phyloP scores from a whole-genome alignment of 2,797 vertebrate genomes.

The Malurus leucopterus region DNA sequence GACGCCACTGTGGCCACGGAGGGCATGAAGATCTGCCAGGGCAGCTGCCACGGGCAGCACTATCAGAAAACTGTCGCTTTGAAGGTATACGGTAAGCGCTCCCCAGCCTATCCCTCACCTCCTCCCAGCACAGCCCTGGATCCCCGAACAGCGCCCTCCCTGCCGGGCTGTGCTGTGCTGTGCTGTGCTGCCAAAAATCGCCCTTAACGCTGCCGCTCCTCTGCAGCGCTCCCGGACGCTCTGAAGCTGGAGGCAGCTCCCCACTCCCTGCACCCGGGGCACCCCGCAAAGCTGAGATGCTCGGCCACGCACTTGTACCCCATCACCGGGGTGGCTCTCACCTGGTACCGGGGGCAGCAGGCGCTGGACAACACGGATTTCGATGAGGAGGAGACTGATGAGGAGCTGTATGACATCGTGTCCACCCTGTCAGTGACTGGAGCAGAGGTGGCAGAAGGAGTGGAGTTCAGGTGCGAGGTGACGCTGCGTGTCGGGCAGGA shows the following conservation, averaged over 20 bases:
- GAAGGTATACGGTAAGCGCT: slow-evolving; percentile 62
- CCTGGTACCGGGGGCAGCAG: slow-evolving; percentile 42
- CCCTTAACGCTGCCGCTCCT: fast-evolving
- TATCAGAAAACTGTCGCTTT: neutral
- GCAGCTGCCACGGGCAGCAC: neutral
- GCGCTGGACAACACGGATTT: neutral
- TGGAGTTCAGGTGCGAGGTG: slow-evolving; percentile 48
- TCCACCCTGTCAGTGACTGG: neutral
- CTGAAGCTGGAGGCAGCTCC: slow-evolving; percentile 44
- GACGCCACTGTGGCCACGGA: neutral
- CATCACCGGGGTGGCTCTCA: neutral
- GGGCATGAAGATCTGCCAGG: slow-evolving; percentile 58
- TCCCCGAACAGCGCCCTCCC: fast-evolving
- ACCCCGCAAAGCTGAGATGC: slow-evolving; percentile 27
- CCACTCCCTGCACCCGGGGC: neutral
- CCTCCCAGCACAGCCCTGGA: neutral
- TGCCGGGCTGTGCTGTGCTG: neutral
- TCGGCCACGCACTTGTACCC: neutral
- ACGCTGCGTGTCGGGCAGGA: neutral
- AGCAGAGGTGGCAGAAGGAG: neutral
- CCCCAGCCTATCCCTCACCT: fast-evolving
- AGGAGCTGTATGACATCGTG: slow-evolving; percentile 33
- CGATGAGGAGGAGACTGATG: fast-evolving
- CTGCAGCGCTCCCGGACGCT: slow-evolving; percentile 66
- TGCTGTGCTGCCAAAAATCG: neutral